Percentiles rank a stretch among this genome's conserved stretches.
Conservation (phyloP, 2,113 vertebrate species). For the Rhineura floridana region DNA sequence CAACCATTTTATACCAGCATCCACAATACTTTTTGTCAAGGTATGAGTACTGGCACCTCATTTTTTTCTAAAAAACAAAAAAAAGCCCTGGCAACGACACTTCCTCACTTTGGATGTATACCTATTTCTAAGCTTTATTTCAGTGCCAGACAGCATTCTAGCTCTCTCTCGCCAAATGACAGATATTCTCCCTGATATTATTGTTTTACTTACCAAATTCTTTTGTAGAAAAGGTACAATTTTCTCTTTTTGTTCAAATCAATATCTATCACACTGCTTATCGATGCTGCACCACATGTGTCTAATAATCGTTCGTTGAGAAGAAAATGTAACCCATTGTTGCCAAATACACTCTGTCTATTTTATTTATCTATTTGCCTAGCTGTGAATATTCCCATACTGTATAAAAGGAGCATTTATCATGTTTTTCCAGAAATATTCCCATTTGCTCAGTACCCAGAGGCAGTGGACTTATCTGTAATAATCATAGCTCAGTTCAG, state of each 20-base stretch:
- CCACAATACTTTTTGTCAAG: no score
- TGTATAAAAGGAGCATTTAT: background rate
- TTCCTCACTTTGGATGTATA: background rate
- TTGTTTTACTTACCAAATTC: background rate
- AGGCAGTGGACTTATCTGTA: background rate
- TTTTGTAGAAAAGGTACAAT: background rate
- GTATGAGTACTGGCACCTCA: no score
- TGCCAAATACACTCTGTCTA: conserved; percentile 4
- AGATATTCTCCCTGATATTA: background rate
- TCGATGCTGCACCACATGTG: conserved; percentile 29
- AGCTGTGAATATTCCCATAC: background rate
- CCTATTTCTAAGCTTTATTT: conserved; percentile 21
- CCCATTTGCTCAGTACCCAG: background rate
- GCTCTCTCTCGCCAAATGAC: background rate
- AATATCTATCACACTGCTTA: conserved; percentile 26
- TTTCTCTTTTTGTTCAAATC: conserved; percentile 19
- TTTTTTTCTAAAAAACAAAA: no score
- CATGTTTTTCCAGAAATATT: background rate
- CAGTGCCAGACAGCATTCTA: background rate
- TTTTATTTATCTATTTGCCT: background rate
- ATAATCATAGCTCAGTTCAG: no score
- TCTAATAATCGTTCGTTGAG: background rate
- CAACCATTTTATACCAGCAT: no score
- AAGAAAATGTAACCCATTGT: background rate
- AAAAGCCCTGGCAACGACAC: background rate